Conservation (phyloP, 1,140 invertebrate genomes). For the Pseudomyrmex sp. region DNA sequence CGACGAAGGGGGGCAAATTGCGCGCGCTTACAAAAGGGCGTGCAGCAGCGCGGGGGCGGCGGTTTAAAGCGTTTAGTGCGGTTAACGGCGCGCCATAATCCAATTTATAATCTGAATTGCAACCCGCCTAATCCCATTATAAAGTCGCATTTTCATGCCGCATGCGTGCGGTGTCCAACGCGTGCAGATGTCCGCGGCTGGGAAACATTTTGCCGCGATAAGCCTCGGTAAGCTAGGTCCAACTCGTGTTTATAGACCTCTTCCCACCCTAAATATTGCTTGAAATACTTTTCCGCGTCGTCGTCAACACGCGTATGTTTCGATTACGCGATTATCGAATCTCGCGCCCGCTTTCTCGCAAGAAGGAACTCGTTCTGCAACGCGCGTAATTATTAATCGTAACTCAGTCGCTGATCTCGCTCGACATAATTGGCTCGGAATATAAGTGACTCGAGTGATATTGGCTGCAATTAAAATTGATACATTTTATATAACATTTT, state of each 20-base stretch:
- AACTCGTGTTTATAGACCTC: conserved; percentile 41
- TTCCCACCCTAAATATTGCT: not conserved
- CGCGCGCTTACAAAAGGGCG: conserved; percentile 59
- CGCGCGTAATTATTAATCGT: not conserved
- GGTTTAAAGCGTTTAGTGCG: conserved; percentile 45
- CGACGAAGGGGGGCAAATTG: conserved; percentile 48
- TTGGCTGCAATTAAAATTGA: not conserved
- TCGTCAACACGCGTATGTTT: conserved; percentile 36
- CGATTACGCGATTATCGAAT: conserved; percentile 5
- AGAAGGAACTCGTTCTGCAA: not conserved
- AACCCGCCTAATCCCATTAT: conserved; percentile 77
- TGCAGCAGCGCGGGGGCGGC: not conserved
- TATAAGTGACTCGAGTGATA: not conserved
- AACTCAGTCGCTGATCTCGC: not conserved
- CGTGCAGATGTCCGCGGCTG: not conserved
- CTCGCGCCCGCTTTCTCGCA: not conserved
- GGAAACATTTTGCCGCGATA: conserved; percentile 42
- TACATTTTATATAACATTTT: not conserved
- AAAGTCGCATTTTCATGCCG: conserved; percentile 74
- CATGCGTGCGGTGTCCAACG: conserved; percentile 51
- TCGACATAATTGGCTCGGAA: not conserved
- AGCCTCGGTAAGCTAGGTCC: conserved; percentile 37
- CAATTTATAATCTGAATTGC: conserved; percentile 78
- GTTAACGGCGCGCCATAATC: conserved; percentile 69
- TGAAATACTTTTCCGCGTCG: conserved; percentile 6